These are phyloP conservation scores for Pristionchus entomophagus DNA, from an alignment of 2,888 invertebrate species.

Conservation along the genomic window DNA sequence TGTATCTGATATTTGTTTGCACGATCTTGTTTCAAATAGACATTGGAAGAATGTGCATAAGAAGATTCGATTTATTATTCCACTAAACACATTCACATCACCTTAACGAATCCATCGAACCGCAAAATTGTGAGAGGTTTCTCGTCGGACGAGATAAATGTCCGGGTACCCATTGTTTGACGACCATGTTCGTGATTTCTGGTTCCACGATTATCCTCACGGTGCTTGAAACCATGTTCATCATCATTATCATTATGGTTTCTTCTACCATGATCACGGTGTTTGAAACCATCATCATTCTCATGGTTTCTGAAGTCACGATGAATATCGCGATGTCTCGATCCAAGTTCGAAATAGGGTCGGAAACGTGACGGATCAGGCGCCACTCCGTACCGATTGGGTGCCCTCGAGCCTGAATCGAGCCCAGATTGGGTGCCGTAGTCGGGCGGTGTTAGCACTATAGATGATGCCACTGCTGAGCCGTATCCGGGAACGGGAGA, in stretches of 20 bases:
- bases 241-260: too few species aligned
- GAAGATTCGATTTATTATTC: too few species aligned
- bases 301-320: too few species aligned
- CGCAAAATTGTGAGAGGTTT: not conserved
- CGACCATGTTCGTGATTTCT: too few species aligned
- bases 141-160: not conserved
- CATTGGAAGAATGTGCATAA: too few species aligned
- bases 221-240: too few species aligned
- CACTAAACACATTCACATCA: slow-evolving; percentile 2
- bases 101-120: not conserved
- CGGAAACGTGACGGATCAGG: not conserved
- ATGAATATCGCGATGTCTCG: too few species aligned
- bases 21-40: too few species aligned
- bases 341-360: not conserved
- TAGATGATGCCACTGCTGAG: not conserved
- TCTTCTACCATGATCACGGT: too few species aligned
- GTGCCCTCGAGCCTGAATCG: not conserved
- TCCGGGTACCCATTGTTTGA: too few species aligned
- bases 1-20: too few species aligned
- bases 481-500: not conserved
- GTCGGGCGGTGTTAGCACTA: not conserved
- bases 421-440: not conserved
- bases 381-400: not conserved
- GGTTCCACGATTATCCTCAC: not conserved
- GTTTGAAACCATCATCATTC: too few species aligned